Conservation (phyloP, 2,113 vertebrate genomes). For the Antechinus stuartii region DNA sequence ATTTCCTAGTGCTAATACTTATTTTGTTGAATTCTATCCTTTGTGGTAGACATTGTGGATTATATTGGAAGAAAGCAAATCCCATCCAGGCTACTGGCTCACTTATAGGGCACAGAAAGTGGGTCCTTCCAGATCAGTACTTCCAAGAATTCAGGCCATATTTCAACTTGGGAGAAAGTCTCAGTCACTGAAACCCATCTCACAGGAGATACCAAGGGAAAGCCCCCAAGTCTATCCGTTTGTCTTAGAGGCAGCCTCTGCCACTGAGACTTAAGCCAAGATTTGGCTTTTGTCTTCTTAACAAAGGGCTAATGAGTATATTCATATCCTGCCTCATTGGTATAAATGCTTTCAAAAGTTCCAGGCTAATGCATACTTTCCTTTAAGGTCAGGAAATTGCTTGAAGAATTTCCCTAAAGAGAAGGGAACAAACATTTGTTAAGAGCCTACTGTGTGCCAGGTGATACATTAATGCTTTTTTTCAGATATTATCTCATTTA, state of each 20-base stretch:
- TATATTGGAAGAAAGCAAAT: neutral
- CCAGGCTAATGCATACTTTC: neutral
- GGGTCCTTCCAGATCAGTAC: neutral
- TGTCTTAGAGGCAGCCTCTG: neutral
- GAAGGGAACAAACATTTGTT: neutral
- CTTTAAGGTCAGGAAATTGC: neutral
- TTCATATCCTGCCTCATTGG: neutral
- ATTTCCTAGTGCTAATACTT: slow-evolving; percentile 40
- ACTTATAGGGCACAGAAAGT: neutral
- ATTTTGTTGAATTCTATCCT: slow-evolving; percentile 38
- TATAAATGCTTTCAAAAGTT: neutral
- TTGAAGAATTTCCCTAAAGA: neutral
- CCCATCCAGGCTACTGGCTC: neutral
- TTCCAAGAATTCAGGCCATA: neutral
- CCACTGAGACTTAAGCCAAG: neutral
- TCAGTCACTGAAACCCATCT: neutral
- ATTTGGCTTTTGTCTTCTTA: neutral
- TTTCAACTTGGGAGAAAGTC: neutral
- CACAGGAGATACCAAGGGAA: neutral
- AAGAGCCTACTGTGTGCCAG: neutral
- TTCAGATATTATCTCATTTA: neutral
- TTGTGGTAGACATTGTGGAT: neutral
- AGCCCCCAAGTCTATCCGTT: neutral
- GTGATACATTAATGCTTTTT: neutral
- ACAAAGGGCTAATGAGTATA: neutral